Evolutionary conservation across 2,888 invertebrate genomes (phyloP), one percentile per base, ranked within the genome.

Genomic region (Melinopterus prodromus): DNA sequence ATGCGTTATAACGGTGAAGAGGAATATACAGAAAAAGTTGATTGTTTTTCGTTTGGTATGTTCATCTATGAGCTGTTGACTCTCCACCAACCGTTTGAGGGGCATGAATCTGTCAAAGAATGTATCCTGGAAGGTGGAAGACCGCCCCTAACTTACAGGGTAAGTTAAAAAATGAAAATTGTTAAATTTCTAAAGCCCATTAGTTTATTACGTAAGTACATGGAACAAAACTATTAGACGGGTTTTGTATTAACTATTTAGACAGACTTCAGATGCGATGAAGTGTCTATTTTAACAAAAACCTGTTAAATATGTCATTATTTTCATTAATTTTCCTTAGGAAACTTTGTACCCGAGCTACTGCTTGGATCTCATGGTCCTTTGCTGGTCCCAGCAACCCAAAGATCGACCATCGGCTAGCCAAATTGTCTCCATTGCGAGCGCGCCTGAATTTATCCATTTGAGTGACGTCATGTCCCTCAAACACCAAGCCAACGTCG

Each of bases 1-100:
- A 97, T 99, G 91, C 92, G 97, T 76, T 98, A 98, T 89, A 99
- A 99, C 88, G 99, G 99, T 0, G 99, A 99, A 88, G 98, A 99
- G 88, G 98, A 99, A 85, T 99, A 99, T 85, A 99, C 98, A 0
- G 98, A 99, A 87, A 99, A 99, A 92, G 98, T 99, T 80, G 99
- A 99, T 88, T 98, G 98, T 84, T 99, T 99, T 90, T 99, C 99
- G 0, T 99, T 98, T 90, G 99, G 99, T 16, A 99, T 99, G 99
- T 95, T 99, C 87, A 91, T 99, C 84, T 99, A 99, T 89, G 99
- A 99, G 90, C 92, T 99, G 83, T 90, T 99, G 77, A 97, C 98
- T 0, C 91, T 99, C 75, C 94, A 97, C 74, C 96, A 97, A 87
- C 99, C 99, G 0, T 99, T 99, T 87, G 98, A 98, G 86, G 98